Percentiles rank a stretch among this genome's conserved stretches.
Evolutionary conservation across 2,113 vertebrate species (phyloP).

Genomic region (Sturnus vulgaris): DNA sequence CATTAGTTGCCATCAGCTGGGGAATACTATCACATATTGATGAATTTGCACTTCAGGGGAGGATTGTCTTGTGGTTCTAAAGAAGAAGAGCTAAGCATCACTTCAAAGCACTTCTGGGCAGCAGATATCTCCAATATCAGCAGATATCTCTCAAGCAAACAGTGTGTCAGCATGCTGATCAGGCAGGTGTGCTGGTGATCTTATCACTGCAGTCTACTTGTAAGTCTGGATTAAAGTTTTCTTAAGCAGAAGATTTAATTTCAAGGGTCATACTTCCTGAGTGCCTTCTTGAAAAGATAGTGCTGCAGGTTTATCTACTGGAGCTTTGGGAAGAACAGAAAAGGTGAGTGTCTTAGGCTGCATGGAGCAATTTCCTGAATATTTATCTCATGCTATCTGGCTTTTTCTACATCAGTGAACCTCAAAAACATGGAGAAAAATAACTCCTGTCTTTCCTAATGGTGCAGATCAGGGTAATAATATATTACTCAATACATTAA

Average conservation of each 20-base stretch:
- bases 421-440: not conserved
- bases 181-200: not conserved
- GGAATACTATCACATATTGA: accelerated
- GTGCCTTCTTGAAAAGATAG: not conserved
- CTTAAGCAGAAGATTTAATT: not conserved
- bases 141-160: not conserved
- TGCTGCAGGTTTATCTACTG: not conserved
- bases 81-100: not conserved
- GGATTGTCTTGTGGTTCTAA: not conserved
- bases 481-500: not conserved
- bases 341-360: not conserved
- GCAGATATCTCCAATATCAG: not conserved
- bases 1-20: not conserved
- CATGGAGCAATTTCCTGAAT: not conserved
- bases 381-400: not conserved
- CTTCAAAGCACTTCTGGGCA: not conserved
- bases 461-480: not conserved
- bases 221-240: not conserved
- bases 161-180: not conserved
- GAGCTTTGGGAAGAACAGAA: not conserved
- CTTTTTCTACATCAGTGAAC: not conserved
- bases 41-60: not conserved
- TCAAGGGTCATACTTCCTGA: not conserved
- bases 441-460: not conserved
- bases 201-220: not conserved